Evolutionary conservation across 1,140 invertebrate genomes (phyloP), one percentile per base, ranked within the genome.

Genomic region (Spodoptera frugiperda): DNA sequence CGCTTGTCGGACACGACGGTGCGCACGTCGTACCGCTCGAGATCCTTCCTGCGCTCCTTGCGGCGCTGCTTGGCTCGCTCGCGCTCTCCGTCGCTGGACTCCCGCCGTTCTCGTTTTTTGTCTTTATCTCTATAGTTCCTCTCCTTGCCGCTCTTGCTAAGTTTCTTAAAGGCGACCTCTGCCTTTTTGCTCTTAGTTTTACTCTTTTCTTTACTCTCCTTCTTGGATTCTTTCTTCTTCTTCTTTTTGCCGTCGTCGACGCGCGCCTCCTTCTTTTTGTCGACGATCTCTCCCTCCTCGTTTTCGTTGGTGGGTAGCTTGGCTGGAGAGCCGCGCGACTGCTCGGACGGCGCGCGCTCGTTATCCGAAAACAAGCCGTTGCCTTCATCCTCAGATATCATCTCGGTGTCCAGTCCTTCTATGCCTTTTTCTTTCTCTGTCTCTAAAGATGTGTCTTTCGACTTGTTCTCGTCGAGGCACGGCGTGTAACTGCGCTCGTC

Each of bases 21-120:
- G 17, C 97, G 94, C 0, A 98, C 97, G 93, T 98, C 96, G 84
- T 98, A 98, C 12, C 97, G 95, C 78, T 97, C 97, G 21, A 98
- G 92, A 80, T 98, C 97, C 85, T 97, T 97, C 6, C 97, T 93
- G 82, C 97, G 97, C 76, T 96, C 96, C 76, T 96, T 96, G 75
- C 96, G 96, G 63, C 84, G 80, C n/a, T 91, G 91, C 86, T 95
- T 82, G 87, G 82, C 82, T 14, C 76, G 78, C 65, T 89, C 89
- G 53, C 76, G 78, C 53, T 88, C 87, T 33, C 76, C 79, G 65
- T 87, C 86, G 59, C 95, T 78, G 30, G 89, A 90, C 17, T 82
- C 84, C 10, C 89, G 84, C 3, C 87, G 78, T n/a, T 90, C 88
- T 10, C 82, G 84, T 44, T 87, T 93, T 76, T 94, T 92, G 80